A percentile compares a stretch with the other conserved stretches of the same genome.
Evolutionary conservation across 2,888 invertebrate genomes (phyloP).

Genomic region (Arctia plantaginis): DNA sequence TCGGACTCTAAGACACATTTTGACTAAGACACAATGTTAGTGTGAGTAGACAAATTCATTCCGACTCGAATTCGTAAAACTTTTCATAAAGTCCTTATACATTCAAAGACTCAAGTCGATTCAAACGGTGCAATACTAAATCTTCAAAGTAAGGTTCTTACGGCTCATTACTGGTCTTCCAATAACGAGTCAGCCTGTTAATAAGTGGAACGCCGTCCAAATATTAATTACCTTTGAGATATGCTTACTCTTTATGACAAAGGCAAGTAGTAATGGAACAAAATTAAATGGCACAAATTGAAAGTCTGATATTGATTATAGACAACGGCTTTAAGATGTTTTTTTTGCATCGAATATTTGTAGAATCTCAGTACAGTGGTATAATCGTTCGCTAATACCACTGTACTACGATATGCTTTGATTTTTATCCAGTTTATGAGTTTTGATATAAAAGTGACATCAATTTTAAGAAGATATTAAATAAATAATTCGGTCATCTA

Average conservation of each 20-base stretch:
- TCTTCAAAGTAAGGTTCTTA: constrained; percentile 24
- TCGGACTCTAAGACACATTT: no score
- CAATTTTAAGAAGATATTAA: no score
- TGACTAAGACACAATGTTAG: no score
- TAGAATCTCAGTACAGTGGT: no score
- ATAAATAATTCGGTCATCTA: no score
- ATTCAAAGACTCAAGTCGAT: constrained; percentile 6
- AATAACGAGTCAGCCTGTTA: constrained; percentile 36
- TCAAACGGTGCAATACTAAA: constrained; percentile 12
- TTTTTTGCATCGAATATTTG: no score
- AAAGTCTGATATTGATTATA: not conserved
- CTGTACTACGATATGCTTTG: not conserved
- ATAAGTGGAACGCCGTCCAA: constrained; percentile 48
- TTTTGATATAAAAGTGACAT: not conserved
- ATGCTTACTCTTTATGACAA: constrained; percentile 23
- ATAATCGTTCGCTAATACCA: not conserved
- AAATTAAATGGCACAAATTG: not conserved
- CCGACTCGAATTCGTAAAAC: not conserved
- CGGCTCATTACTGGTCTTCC: constrained; percentile 21
- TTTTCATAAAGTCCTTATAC: not conserved
- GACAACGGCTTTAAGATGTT: not conserved
- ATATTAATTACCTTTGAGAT: constrained; percentile 60
- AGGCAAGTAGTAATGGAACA: constrained; percentile 10
- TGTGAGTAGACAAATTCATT: no score
- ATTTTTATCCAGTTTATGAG: not conserved